phyloP scores from a whole-genome alignment of 2,888 invertebrate genomes.

The Apamea crenata region DNA sequence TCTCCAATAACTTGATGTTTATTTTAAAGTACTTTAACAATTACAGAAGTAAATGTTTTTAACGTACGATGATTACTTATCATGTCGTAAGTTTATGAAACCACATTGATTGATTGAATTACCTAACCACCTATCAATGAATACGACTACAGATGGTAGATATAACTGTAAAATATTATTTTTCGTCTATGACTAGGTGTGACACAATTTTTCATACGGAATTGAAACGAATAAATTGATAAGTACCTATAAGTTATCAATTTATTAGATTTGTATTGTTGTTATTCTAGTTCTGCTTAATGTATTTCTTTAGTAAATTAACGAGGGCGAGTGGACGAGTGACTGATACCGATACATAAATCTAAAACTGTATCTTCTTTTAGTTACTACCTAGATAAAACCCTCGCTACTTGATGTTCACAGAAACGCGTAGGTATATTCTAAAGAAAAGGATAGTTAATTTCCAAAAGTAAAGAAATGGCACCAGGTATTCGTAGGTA shows the following conservation, averaged over 20 bases:
- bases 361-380: not conserved
- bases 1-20: not conserved
- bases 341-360: not conserved
- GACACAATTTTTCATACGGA: slow-evolving; percentile 10
- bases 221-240: slow-evolving; percentile 14
- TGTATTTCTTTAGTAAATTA: slow-evolving; percentile 7
- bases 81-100: slow-evolving; percentile 58
- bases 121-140: slow-evolving; percentile 52
- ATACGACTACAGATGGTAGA: slow-evolving; percentile 26
- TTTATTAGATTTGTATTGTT: slow-evolving; percentile 18
- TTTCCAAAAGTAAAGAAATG: slow-evolving; percentile 3
- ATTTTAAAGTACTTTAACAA: slow-evolving; percentile 4
- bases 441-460: not conserved
- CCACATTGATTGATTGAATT: slow-evolving; percentile 66
- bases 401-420: not conserved
- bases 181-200: slow-evolving; percentile 9
- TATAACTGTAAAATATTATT: slow-evolving; percentile 11
- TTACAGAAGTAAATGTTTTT: slow-evolving; percentile 22
- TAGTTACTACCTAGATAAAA: not conserved
- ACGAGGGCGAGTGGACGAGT: not conserved
- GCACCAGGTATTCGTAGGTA: not conserved
- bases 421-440: not conserved
- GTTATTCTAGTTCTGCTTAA: not conserved
- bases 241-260: slow-evolving; percentile 20
- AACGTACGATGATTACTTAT: slow-evolving; percentile 37